Evolutionary conservation across 2,888 invertebrate species (phyloP), one percentile per base, ranked within the genome.

Genomic region (Oscheius sp.): DNA sequence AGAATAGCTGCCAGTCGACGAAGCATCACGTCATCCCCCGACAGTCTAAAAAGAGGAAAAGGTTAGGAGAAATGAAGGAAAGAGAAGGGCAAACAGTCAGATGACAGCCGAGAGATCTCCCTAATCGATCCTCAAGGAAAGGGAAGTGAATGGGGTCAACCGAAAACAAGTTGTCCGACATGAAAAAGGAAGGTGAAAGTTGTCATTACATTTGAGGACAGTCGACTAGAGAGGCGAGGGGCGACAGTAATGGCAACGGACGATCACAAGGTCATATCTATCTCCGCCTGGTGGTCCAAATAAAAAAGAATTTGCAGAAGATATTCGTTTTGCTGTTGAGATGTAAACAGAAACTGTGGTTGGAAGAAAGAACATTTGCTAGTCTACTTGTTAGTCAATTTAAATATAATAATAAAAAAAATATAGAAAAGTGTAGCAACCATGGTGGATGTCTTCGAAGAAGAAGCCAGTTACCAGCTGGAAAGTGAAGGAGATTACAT

Each of bases 321-420:
- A 57, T 62, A 1, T 76, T 76, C 66, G 56, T 76, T 6, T 67
- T 74, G 0, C 71, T 76, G 8, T 67, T 74, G 4, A 62, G 67
- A 17, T 33, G 67, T 2, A 44, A 50, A 0, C 57, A 67, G n/a
- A 44, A 62, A n/a, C 45, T 72, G 36, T 57, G 68, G n/a, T 59
- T 74, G 9, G 77, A 77, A 62, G 47, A 73, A 9, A 38, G 77
- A 44, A 73, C 74, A 0, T 47, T 77, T 12, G 70, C 71, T 20
- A 77, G 74, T 44, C 30, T 77, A 6, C 22, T 77, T 70, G 77
- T 77, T 2, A 41, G 45, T 54, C 32, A 5, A 22, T 9, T 41
- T 41, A 14, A 6, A 12, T 6, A 12, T 17, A 41, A 2, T 41
- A 14, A 9, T 14, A 36, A 36, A 36, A 9, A 36, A 36, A 4